phyloP scores from a whole-genome alignment of 1,140 invertebrate species.

The Saccostrea glomerata region DNA sequence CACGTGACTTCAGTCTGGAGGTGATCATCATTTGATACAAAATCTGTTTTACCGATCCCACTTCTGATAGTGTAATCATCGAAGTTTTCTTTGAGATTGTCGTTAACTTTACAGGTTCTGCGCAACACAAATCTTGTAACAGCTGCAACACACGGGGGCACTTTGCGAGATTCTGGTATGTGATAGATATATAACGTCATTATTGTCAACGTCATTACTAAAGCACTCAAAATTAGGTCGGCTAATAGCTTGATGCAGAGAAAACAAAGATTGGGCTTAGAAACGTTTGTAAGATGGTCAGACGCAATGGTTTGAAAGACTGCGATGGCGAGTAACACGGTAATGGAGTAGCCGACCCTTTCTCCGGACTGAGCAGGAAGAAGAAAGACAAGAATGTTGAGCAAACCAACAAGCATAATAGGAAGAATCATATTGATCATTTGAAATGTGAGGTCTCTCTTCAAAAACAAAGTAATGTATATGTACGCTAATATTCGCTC shows the following conservation, averaged over 20 bases:
- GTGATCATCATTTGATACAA: not conserved
- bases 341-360: conserved; percentile 17
- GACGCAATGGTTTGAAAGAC: conserved; percentile 48
- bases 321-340: conserved; percentile 47
- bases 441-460: conserved; percentile 36
- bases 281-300: conserved; percentile 16
- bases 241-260: conserved; percentile 37
- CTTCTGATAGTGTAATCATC: not conserved
- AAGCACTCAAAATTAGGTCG: conserved; percentile 36
- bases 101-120: not conserved
- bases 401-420: conserved; percentile 32
- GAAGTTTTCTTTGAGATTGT: not conserved
- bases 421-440: conserved; percentile 48
- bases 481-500: not conserved
- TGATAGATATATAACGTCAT: conserved; percentile 31
- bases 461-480: not conserved
- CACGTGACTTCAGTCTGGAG: not conserved
- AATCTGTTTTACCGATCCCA: not conserved
- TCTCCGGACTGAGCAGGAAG: conserved; percentile 48
- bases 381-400: conserved; percentile 45
- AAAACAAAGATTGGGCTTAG: not conserved
- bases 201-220: conserved; percentile 38
- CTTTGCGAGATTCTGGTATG: not conserved
- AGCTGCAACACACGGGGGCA: not conserved
- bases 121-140: conserved; percentile 35